Conservation (phyloP, 2,888 invertebrate genomes). For the Seira sanloemensis region DNA sequence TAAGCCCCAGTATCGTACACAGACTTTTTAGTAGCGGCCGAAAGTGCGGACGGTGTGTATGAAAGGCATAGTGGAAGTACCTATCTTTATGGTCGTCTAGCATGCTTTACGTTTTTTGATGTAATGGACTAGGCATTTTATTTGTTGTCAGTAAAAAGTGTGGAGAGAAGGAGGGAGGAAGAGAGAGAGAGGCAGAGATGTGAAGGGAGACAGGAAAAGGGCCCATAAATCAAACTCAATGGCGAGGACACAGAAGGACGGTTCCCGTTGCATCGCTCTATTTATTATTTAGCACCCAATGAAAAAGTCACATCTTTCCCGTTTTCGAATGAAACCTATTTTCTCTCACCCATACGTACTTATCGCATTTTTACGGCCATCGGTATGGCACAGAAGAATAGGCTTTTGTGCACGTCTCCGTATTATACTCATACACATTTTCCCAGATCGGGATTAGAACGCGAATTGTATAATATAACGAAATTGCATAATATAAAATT, state of each 20-base stretch:
- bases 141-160: neutral
- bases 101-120: neutral
- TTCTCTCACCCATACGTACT: neutral
- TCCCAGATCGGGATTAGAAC: neutral
- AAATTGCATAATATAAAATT: neutral
- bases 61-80: neutral
- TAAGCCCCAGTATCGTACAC: no score
- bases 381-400: neutral
- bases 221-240: slow-evolving; percentile 32
- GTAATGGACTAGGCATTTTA: neutral
- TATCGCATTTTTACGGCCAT: neutral
- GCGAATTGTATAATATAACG: neutral
- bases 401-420: neutral
- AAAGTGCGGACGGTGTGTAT: neutral
- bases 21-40: neutral
- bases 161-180: neutral
- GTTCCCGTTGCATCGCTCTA: slow-evolving; percentile 34
- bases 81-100: neutral
- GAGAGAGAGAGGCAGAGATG: neutral
- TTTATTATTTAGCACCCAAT: slow-evolving; percentile 34
- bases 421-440: neutral
- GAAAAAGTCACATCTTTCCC: slow-evolving; percentile 25
- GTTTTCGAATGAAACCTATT: neutral
- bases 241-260: slow-evolving; percentile 28
- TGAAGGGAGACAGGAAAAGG: slow-evolving; percentile 23